phyloP scores from a whole-genome alignment of 2,797 vertebrate species.

The Pseudochirops cupreus region DNA sequence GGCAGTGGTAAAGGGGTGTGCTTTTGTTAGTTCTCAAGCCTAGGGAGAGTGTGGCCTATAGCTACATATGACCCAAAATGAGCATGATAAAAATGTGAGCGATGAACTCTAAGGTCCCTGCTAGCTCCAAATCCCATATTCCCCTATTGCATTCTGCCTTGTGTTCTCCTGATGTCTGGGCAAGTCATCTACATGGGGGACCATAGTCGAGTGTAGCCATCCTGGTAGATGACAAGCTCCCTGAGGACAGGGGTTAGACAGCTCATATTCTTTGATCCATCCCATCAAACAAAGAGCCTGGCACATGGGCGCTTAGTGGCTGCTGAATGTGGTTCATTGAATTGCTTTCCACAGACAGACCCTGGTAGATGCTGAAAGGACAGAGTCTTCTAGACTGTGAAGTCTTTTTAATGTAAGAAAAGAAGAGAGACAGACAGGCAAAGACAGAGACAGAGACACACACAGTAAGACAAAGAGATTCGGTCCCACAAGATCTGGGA shows the following conservation, averaged over 20 bases:
- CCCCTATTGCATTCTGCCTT: not conserved
- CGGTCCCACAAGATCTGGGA: no score
- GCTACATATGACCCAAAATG: not conserved
- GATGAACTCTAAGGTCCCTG: not conserved
- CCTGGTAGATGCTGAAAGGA: not conserved
- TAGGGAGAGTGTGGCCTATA: not conserved
- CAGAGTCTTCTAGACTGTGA: no score
- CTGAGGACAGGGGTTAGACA: not conserved
- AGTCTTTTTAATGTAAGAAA: not conserved
- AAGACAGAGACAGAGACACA: no score
- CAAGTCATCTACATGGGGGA: not conserved
- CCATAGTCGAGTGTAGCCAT: not conserved
- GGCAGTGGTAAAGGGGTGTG: not conserved
- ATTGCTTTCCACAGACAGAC: not conserved
- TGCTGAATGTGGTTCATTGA: not conserved
- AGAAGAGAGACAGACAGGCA: not conserved
- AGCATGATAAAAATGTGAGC: not conserved
- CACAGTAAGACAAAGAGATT: no score
- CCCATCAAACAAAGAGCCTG: not conserved
- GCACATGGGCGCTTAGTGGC: not conserved
- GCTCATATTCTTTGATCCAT: not conserved
- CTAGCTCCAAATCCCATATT: not conserved
- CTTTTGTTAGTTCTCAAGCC: not conserved
- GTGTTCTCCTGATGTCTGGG: not conserved
- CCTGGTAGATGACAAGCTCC: not conserved